Evolutionary conservation across 2,797 vertebrate genomes (phyloP).

Genomic region (Microcaecilia unicolor): DNA sequence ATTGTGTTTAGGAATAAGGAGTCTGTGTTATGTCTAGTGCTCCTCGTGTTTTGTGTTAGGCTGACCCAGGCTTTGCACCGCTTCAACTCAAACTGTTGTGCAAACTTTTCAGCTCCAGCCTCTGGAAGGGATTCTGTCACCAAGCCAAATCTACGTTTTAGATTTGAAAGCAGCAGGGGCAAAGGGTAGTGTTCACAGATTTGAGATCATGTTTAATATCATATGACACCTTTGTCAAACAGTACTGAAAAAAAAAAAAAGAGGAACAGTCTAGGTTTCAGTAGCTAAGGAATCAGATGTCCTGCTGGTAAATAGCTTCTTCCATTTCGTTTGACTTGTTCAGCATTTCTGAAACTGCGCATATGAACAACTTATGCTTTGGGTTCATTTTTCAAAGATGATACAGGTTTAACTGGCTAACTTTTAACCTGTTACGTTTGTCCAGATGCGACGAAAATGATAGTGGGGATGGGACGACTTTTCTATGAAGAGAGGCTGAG

Average conservation of each 20-base stretch:
- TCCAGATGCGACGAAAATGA: too few relatives aligned
- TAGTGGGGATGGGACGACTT: too few relatives aligned
- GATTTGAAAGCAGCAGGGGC: slow-evolving; percentile 38
- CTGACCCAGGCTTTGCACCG: slow-evolving; percentile 52
- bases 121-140: slow-evolving; percentile 45
- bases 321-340: too few relatives aligned
- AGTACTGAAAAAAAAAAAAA: slow-evolving; percentile 13
- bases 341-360: too few relatives aligned
- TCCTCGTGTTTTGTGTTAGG: slow-evolving; percentile 57
- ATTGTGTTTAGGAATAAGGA: slow-evolving; percentile 49
- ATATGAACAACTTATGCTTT: too few relatives aligned
- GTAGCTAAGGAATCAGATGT: slow-evolving; percentile 12
- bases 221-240: slow-evolving; percentile 47
- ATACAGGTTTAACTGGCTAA: too few relatives aligned
- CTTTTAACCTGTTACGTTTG: too few relatives aligned
- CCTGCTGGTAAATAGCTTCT: too few relatives aligned
- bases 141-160: slow-evolving; percentile 54
- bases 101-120: slow-evolving; percentile 33
- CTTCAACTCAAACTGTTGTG: slow-evolving; percentile 38
- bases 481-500: too few relatives aligned
- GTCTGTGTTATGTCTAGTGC: slow-evolving; percentile 84
- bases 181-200: slow-evolving; percentile 52
- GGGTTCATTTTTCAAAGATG: too few relatives aligned
- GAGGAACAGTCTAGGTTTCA: slow-evolving; percentile 20
- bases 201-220: slow-evolving; percentile 49